Evolutionary conservation across 2,113 vertebrate species (phyloP).

Genomic region (Tragelaphus strepsiceros): DNA sequence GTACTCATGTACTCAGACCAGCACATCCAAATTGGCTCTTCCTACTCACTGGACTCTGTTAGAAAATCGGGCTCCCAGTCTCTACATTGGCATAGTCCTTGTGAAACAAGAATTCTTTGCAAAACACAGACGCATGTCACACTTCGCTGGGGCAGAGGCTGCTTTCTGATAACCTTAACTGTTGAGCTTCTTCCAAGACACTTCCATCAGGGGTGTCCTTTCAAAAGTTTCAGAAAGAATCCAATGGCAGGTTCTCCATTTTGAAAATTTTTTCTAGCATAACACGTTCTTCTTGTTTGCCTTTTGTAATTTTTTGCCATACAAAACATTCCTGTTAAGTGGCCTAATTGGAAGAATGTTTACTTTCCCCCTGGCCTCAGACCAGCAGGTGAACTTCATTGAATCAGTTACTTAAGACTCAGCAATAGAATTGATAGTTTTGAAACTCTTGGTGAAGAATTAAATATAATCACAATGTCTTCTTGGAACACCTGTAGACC

Average conservation of each 20-base stretch:
- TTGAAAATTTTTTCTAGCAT: background rate
- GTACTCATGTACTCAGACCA: background rate
- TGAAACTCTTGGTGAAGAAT: background rate
- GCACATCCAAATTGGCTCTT: background rate
- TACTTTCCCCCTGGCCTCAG: background rate
- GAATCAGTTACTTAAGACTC: background rate
- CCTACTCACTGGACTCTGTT: background rate
- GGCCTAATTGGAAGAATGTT: background rate
- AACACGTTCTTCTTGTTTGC: background rate
- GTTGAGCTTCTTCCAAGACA: background rate
- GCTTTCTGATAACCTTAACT: fast-evolving
- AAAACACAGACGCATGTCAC: background rate
- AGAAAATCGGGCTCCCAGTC: background rate
- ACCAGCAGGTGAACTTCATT: background rate
- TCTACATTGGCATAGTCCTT: background rate
- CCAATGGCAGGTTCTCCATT: background rate
- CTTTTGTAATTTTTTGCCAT: background rate
- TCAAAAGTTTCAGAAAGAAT: background rate
- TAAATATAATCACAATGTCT: background rate
- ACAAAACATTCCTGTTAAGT: background rate
- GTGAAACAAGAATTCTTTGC: background rate
- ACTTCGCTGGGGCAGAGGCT: background rate
- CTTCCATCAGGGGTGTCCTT: background rate
- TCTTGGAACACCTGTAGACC: background rate
- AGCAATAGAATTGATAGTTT: background rate